Evolutionary conservation across 2,113 vertebrate genomes (phyloP).

Genomic region (Tringa solitaria): DNA sequence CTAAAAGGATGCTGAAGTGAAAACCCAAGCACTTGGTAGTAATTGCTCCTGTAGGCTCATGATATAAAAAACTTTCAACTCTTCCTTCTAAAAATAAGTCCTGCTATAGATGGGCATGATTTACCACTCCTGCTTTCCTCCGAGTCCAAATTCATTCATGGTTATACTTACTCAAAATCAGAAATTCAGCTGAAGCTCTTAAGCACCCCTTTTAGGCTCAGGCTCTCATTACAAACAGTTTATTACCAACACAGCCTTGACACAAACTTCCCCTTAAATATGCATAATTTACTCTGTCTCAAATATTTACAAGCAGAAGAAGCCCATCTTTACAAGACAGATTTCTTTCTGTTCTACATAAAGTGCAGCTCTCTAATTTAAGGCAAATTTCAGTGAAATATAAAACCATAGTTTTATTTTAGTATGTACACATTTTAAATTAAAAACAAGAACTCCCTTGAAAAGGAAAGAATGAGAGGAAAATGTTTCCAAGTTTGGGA

Average conservation of each 20-base stretch:
- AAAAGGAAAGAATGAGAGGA: constrained; percentile 51
- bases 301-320: constrained; percentile 77
- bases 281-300: constrained; percentile 65
- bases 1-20: constrained; percentile 22
- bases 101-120: background rate
- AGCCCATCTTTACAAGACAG: constrained; percentile 67
- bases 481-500: constrained; percentile 38
- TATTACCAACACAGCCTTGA: constrained; percentile 15
- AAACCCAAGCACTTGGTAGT: constrained; percentile 3
- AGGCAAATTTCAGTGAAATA: constrained; percentile 83
- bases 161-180: background rate
- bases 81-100: background rate
- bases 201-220: background rate
- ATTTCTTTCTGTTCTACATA: constrained; percentile 74
- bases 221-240: background rate
- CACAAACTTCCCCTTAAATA: constrained; percentile 51
- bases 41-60: constrained; percentile 23
- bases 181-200: background rate
- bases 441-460: constrained; percentile 61
- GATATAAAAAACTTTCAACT: constrained; percentile 22
- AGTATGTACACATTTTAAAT: constrained; percentile 72
- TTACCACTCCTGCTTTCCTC: background rate
- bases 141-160: background rate
- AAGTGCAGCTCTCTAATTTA: constrained; percentile 84
- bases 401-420: constrained; percentile 75